Evolutionary conservation across 2,888 invertebrate genomes (phyloP), one percentile per base, ranked within the genome.

Genomic region (Odontomyia ornata): DNA sequence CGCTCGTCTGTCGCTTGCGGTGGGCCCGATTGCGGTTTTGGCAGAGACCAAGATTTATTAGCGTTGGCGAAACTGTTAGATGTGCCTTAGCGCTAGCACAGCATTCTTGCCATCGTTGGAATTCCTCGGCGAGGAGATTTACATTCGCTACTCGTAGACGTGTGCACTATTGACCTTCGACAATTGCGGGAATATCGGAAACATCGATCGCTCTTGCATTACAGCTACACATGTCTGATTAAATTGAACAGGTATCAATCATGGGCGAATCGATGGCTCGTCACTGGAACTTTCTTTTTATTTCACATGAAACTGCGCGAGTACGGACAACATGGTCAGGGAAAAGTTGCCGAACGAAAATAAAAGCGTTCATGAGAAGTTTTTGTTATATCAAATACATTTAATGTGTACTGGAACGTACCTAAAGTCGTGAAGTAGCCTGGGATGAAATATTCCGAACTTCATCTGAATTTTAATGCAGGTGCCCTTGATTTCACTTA

Each of bases 21-120:
- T 65, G 43, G 18, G 7, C 36, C 23, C 69, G 11, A 69, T 69
- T 69, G 23, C 3, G 46, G 47, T 69, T 46, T 25, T 23, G 0
- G 69, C 3, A 21, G 46, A 18, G 46, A 25, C 25, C 23, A 13
- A 69, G 30, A 47, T 18, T 65, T 18, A 30, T 65, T 65, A 9
- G 69, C 46, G 47, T 27, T 69, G 69, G 69, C 69, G 69, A 69
- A 69, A 69, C 30, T 69, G 28, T 69, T 46, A 46, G 46, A 69
- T 47, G 46, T n/a, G n/a, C n/a, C n/a, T n/a, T n/a, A n/a, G n/a
- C 30, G 18, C 18, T 43, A 36, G 46, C 46, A 46, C 30, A 46
- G 25, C 47, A 69, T 69, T 47, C 30, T 47, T 69, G 47, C 43
- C 46, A 69, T 69, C 69, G 36, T 47, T 43, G 18, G 18, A 52